Percentiles rank a stretch among this genome's conserved stretches.
phyloP scores from a whole-genome alignment of 2,113 vertebrate species.

The Hemiscyllium ocellatum region DNA sequence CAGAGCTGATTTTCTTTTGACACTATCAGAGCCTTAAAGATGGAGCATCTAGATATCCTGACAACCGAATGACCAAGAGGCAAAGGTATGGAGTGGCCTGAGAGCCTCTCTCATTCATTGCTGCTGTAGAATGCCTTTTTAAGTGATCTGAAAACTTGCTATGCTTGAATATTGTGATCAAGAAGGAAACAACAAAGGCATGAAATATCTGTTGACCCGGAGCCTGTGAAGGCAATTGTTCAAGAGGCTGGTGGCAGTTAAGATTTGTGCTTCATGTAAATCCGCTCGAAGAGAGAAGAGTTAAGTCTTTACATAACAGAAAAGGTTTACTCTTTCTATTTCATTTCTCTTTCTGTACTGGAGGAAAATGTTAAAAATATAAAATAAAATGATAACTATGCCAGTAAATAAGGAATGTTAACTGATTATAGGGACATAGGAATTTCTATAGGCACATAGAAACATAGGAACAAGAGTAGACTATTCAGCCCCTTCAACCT shows the following conservation, averaged over 20 bases:
- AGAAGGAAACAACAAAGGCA: neutral
- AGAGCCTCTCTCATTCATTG: neutral
- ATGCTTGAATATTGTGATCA: neutral
- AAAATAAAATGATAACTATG: neutral
- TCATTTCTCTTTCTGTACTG: neutral
- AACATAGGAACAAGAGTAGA: no score
- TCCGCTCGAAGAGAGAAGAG: neutral
- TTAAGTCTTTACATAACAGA: constrained; percentile 9
- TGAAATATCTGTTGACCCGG: constrained; percentile 31
- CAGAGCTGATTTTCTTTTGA: no score
- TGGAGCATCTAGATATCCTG: neutral
- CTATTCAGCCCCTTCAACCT: no score
- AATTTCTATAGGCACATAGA: no score
- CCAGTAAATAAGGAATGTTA: constrained; percentile 8
- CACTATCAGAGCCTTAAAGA: neutral
- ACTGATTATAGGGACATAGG: neutral
- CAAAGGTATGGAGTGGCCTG: neutral
- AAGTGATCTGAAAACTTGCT: neutral
- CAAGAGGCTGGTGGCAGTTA: neutral
- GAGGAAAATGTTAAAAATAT: neutral
- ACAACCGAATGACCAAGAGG: neutral
- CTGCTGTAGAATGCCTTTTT: neutral
- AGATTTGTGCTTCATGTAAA: neutral
- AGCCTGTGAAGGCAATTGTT: neutral
- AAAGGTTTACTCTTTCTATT: neutral